phyloP scores from a whole-genome alignment of 2,888 invertebrate species.

The Flexamia atlantica region DNA sequence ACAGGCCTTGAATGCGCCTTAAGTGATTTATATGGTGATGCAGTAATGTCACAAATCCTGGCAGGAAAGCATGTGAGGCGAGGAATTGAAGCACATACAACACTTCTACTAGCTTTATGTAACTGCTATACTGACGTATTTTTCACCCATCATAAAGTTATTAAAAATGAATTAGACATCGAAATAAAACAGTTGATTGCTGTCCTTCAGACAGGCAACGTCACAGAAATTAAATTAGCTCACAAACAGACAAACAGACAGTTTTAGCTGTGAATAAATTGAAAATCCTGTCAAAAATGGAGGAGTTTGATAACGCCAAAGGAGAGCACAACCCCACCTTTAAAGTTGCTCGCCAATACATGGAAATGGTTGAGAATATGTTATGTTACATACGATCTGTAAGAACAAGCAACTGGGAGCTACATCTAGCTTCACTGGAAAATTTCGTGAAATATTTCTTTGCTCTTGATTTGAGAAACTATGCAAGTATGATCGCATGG shows the following conservation, averaged over 20 bases:
- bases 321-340: neutral
- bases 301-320: neutral
- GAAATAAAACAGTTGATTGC: neutral
- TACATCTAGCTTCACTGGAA: slow-evolving; percentile 28
- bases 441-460: slow-evolving; percentile 20
- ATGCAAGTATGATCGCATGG: slow-evolving; percentile 30
- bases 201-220: neutral
- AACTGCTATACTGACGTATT: neutral
- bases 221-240: neutral
- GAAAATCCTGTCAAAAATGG: neutral
- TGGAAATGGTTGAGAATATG: neutral
- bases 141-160: neutral
- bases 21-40: neutral
- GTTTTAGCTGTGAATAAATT: neutral
- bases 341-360: neutral
- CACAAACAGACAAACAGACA: neutral
- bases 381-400: neutral
- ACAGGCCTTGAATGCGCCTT: neutral
- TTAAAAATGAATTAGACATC: neutral
- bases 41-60: neutral
- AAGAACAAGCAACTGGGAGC: neutral
- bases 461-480: neutral
- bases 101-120: neutral
- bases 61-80: neutral
- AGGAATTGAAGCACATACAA: neutral